Evolutionary conservation across 2,113 vertebrate species (phyloP).

Genomic region (Rousettus leschenaultii): DNA sequence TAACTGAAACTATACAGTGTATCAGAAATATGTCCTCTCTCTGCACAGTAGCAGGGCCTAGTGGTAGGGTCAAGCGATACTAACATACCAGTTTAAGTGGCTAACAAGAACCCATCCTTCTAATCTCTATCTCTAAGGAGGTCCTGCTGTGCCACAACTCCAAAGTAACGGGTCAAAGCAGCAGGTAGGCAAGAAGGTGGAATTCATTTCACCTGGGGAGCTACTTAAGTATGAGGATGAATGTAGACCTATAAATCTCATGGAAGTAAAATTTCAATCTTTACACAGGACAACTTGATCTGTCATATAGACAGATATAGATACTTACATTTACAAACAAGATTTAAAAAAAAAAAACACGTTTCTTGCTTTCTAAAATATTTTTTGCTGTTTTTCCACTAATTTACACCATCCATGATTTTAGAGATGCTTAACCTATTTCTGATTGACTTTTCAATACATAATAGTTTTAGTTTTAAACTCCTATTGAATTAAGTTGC

Average conservation of each 20-base stretch:
- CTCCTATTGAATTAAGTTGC: neutral
- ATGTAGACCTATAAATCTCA: neutral
- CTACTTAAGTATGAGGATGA: neutral
- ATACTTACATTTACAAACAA: no score
- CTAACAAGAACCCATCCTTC: neutral
- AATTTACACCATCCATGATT: constrained; percentile 7
- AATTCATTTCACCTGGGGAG: neutral
- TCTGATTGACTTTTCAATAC: constrained; percentile 18
- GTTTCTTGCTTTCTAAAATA: neutral
- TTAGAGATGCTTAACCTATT: neutral
- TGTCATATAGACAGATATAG: neutral
- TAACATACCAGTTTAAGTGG: neutral
- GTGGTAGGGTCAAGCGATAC: neutral
- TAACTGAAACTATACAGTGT: neutral
- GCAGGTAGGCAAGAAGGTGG: neutral
- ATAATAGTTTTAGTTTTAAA: constrained; percentile 14
- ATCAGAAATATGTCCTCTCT: neutral
- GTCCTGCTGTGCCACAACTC: neutral
- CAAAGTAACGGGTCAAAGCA: neutral
- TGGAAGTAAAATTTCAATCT: neutral
- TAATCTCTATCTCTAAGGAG: neutral
- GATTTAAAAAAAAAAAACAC: no score
- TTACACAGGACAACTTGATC: neutral
- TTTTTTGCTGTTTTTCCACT: constrained; percentile 19
- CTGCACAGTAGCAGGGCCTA: neutral